These are phyloP conservation scores for Bungarus multicinctus DNA, from an alignment of 2,113 vertebrate species.

Conservation along the genomic window DNA sequence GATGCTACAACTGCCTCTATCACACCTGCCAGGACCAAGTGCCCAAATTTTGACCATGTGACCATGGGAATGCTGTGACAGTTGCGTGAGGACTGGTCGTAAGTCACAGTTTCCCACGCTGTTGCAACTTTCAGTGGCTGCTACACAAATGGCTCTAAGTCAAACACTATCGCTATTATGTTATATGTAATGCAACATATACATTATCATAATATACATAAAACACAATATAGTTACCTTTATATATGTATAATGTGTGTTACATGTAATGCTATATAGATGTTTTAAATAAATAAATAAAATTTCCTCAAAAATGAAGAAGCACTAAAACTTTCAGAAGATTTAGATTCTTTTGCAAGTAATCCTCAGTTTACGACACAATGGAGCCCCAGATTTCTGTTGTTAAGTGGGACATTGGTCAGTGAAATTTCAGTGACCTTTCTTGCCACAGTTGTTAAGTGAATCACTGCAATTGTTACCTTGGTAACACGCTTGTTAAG, in stretches of 20 bases:
- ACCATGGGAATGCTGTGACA: not conserved
- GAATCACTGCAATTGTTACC: too few relatives aligned
- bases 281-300: not conserved
- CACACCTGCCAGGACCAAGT: not conserved
- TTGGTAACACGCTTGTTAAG: too few relatives aligned
- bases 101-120: not conserved
- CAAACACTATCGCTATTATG: not conserved
- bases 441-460: too few relatives aligned
- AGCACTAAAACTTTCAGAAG: not conserved
- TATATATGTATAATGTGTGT: not conserved
- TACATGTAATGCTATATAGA: not conserved
- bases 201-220: not conserved
- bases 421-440: too few relatives aligned
- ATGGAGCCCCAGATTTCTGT: too few relatives aligned
- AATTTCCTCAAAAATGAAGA: not conserved
- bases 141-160: not conserved
- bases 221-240: not conserved
- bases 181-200: not conserved
- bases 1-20: not conserved
- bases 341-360: not conserved
- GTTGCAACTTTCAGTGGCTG: not conserved
- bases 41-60: not conserved
- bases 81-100: not conserved
- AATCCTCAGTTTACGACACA: too few relatives aligned
- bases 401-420: too few relatives aligned